These are phyloP conservation scores for Dimorphilus gyrociliatus DNA, from an alignment of 2,888 invertebrate genomes.

Conservation along the genomic window DNA sequence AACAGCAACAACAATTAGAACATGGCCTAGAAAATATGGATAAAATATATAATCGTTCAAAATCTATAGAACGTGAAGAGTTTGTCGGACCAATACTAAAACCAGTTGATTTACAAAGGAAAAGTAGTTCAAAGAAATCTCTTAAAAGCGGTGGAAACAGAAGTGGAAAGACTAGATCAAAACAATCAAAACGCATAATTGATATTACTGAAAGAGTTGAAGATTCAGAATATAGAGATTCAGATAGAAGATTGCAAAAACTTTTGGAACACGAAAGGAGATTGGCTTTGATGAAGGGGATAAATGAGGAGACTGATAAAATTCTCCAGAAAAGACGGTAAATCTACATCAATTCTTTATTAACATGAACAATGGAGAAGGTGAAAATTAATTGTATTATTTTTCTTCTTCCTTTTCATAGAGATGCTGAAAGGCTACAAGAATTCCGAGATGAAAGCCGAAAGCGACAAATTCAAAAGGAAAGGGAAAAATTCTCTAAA, in stretches of 20 bases:
- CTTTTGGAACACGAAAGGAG: constrained; percentile 23
- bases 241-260: no score
- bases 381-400: neutral
- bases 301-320: constrained; percentile 26
- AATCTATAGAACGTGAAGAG: no score
- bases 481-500: constrained; percentile 17
- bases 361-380: neutral
- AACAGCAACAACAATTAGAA: neutral
- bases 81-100: no score
- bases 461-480: constrained; percentile 22
- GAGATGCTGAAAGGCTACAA: constrained; percentile 24
- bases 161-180: no score
- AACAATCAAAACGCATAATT: no score
- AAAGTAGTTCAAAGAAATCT: no score
- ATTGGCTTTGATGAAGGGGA: constrained; percentile 19
- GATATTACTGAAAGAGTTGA: no score
- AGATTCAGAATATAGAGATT: no score
- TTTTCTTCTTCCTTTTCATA: constrained; percentile 7
- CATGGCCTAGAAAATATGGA: no score
- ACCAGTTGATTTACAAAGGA: no score
- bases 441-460: constrained; percentile 27
- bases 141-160: no score
- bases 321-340: constrained; percentile 29
- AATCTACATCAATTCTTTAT: constrained; percentile 5
- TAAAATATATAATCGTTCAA: no score